These are phyloP conservation scores for Drosophila diplacantha DNA, from an alignment of 2,888 invertebrate species.

Conservation along the genomic window DNA sequence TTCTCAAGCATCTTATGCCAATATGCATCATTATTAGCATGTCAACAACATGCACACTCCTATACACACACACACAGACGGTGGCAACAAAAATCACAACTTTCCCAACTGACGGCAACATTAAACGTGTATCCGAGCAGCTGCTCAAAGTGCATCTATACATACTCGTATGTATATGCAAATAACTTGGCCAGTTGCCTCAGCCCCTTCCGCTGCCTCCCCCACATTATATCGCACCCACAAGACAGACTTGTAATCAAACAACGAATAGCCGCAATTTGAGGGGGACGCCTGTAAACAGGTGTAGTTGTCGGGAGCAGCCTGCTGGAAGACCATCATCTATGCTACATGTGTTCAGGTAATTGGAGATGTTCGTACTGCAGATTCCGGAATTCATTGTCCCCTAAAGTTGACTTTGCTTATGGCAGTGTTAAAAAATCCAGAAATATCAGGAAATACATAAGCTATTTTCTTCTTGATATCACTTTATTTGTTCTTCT, in stretches of 20 bases:
- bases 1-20: conserved; percentile 55
- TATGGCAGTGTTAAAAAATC: neutral
- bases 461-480: neutral
- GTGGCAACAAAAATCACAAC: conserved; percentile 61
- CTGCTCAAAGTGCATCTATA: conserved; percentile 42
- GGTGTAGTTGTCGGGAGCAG: conserved; percentile 35
- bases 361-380: conserved; percentile 25
- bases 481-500: neutral
- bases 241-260: conserved; percentile 62
- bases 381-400: neutral
- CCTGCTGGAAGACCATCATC: conserved; percentile 56
- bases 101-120: conserved; percentile 63
- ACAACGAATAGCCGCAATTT: conserved; percentile 46
- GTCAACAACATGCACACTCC: conserved; percentile 50
- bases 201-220: neutral
- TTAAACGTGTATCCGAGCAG: conserved; percentile 51
- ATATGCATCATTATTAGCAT: conserved; percentile 68
- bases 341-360: conserved; percentile 38
- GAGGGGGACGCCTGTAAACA: conserved; percentile 12
- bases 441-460: neutral
- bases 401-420: neutral
- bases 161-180: conserved; percentile 49
- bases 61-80: conserved; percentile 11
- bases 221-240: conserved; percentile 49
- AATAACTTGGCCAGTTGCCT: conserved; percentile 42